A percentile compares a stretch with the other conserved stretches of the same genome.
These are phyloP conservation scores for Lasioglossum albipes DNA, from an alignment of 1,140 invertebrate species.

Conservation along the genomic window DNA sequence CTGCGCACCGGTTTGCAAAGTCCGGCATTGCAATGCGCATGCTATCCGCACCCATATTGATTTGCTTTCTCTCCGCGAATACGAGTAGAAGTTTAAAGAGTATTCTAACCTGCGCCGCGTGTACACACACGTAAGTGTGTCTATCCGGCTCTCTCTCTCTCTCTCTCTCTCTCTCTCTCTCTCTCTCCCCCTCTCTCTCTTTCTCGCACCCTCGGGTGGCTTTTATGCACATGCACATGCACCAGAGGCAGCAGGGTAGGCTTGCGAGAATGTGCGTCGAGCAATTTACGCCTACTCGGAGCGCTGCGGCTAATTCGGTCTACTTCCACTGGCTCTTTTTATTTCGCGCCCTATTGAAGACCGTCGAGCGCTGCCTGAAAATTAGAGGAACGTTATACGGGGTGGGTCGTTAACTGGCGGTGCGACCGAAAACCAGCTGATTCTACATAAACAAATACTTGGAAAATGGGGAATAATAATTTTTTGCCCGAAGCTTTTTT, in stretches of 20 bases:
- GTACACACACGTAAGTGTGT: conserved; percentile 22
- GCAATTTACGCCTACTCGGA: conserved; percentile 62
- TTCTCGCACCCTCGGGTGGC: no score
- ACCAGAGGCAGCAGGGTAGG: background rate
- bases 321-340: conserved; percentile 43
- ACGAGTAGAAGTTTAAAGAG: conserved; percentile 63
- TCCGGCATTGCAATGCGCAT: conserved; percentile 71
- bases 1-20: conserved; percentile 64
- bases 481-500: no score
- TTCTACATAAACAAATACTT: no score
- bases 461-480: no score
- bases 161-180: background rate
- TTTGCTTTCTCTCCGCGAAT: conserved; percentile 63
- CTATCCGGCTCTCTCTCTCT: conserved; percentile 10
- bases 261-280: conserved; percentile 52
- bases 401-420: no score
- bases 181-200: no score
- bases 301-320: conserved; percentile 55
- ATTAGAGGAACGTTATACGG: conserved; percentile 36
- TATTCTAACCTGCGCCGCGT: conserved; percentile 48
- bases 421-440: no score
- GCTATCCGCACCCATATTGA: conserved; percentile 73
- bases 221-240: conserved; percentile 12
- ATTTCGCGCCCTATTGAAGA: conserved; percentile 48
- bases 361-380: conserved; percentile 37